These are phyloP conservation scores for Drosophila anceps DNA, from an alignment of 2,888 invertebrate genomes.

Conservation along the genomic window DNA sequence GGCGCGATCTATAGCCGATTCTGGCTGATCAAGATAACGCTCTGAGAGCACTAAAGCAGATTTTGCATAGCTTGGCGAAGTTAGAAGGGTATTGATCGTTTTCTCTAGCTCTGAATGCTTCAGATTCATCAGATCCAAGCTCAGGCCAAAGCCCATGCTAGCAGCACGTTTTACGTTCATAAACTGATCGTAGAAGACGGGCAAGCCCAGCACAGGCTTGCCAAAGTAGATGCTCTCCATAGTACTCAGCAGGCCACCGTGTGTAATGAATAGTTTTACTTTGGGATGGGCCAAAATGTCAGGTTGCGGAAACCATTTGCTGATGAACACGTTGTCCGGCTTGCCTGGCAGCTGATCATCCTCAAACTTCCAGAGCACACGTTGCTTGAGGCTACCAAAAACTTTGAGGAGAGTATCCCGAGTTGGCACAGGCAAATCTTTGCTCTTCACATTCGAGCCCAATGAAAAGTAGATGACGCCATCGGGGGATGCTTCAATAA, in stretches of 20 bases:
- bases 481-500: conserved; percentile 83
- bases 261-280: conserved; percentile 86
- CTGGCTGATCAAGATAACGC: conserved; percentile 81
- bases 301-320: conserved; percentile 84
- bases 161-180: conserved; percentile 78
- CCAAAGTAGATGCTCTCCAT: conserved; percentile 85
- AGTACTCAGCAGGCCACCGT: conserved; percentile 86
- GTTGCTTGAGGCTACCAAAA: conserved; percentile 59
- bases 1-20: conserved; percentile 77
- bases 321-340: conserved; percentile 80
- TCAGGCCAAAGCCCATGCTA: conserved; percentile 78
- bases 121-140: conserved; percentile 55
- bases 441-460: conserved; percentile 84
- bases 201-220: conserved; percentile 85
- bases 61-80: conserved; percentile 55
- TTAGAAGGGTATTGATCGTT: conserved; percentile 63
- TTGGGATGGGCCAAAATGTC: conserved; percentile 86
- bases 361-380: conserved; percentile 85
- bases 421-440: conserved; percentile 67
- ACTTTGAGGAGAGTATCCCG: conserved; percentile 55
- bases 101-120: conserved; percentile 41
- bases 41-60: conserved; percentile 62
- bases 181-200: conserved; percentile 84
- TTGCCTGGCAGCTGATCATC: conserved; percentile 75
- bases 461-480: conserved; percentile 86